Evolutionary conservation across 2,888 invertebrate genomes (phyloP), one percentile per base, ranked within the genome.

Genomic region (Epiblema foenella): DNA sequence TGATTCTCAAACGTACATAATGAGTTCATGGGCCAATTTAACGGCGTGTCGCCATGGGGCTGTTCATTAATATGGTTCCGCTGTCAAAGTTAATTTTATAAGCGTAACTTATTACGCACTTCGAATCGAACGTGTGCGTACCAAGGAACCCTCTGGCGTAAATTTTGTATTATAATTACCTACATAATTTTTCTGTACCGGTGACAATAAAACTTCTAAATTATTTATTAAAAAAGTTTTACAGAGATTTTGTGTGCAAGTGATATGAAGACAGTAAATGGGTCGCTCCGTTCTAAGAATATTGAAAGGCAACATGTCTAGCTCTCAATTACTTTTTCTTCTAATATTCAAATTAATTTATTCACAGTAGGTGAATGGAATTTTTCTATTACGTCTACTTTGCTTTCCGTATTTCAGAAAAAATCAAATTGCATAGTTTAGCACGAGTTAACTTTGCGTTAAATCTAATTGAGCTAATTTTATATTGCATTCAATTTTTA

Each of bases 51-150:
- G 46, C 57, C 46, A 49, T 15, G 10, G 58, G 49, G 37, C 12
- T n/a, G n/a, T n/a, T 58, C 33, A 67, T 51, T 37, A 57, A 56
- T 42, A 54, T 46, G 33, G 49, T 58, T 67, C 10, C 58, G 58
- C 58, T 58, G 67, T 37, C 67, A 67, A 37, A 11, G 5, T n/a
- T 51, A 58, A 67, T 58, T 7, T 49, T 58, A 66, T 66, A 57
- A 66, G 57, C 24, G 37, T 51, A 49, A 58, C 51, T 67, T 67
- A 58, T 20, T 58, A 58, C 15, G 29, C 66, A 18, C 57, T 54
- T 57, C 57, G 18, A 49, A 58, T 33, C 17, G 24, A 65, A 10
- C 39, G 29, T 33, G 46, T 1, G 52, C 52, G 52, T 52, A 20
- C 20, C 46, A 7, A 15, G 42, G 42, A 57, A 29, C 66, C 57